These are phyloP conservation scores for Erebia palarica DNA, from an alignment of 2,888 invertebrate species.

Conservation along the genomic window DNA sequence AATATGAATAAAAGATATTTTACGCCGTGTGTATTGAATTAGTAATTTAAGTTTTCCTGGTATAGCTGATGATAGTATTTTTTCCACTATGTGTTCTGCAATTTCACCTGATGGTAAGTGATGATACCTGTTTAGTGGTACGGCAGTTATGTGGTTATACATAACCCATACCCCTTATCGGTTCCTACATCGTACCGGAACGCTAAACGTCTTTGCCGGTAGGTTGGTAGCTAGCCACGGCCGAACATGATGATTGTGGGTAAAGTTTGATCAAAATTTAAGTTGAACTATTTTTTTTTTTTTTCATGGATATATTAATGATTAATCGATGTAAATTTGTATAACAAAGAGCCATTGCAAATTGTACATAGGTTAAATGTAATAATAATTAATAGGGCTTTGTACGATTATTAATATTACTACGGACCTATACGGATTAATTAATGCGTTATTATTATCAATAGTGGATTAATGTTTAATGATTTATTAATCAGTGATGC, in stretches of 20 bases:
- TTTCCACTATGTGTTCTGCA: no score
- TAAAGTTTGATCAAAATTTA: not conserved
- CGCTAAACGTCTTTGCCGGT: no score
- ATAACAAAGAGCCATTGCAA: not conserved
- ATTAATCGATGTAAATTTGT: not conserved
- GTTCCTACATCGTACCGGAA: no score
- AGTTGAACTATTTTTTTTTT: not conserved
- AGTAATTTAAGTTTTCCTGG: constrained; percentile 25
- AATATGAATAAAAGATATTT: constrained; percentile 25
- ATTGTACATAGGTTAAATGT: not conserved
- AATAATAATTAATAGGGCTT: not conserved
- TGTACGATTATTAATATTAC: not conserved
- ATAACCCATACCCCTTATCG: no score
- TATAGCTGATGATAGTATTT: not conserved
- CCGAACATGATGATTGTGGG: no score
- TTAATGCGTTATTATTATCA: not conserved
- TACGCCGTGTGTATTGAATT: constrained; percentile 16
- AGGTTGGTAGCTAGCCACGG: no score
- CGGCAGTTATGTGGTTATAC: no score
- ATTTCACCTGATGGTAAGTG: no score
- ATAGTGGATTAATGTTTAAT: not conserved
- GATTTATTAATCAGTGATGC: not conserved
- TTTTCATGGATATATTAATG: not conserved
- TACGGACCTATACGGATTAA: not conserved
- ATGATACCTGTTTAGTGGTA: no score